Evolutionary conservation across 2,888 invertebrate genomes (phyloP).

Genomic region (Pelosia muscerda): DNA sequence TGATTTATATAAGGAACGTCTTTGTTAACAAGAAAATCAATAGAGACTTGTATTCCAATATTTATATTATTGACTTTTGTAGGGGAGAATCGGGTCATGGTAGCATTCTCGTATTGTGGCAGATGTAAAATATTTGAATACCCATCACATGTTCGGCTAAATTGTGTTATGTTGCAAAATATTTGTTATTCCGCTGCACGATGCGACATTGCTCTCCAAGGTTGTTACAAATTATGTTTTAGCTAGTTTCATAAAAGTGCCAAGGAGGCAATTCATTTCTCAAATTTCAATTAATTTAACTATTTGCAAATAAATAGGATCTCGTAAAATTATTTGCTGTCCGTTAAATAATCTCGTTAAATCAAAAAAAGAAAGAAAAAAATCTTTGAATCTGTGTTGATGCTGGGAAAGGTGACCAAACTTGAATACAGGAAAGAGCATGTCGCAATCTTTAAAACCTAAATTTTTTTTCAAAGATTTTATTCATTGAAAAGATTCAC

Average conservation of each 20-base stretch:
- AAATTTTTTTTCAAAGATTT: no score
- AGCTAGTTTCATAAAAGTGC: neutral
- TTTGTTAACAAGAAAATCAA: neutral
- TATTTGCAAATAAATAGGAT: neutral
- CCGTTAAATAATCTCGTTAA: no score
- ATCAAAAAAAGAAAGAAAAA: no score
- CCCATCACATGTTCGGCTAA: neutral
- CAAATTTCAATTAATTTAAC: neutral
- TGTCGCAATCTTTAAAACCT: neutral
- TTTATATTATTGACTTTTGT: neutral
- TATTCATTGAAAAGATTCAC: no score
- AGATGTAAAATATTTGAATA: neutral
- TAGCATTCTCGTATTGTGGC: neutral
- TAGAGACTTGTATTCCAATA: conserved; percentile 6
- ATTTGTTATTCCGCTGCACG: neutral
- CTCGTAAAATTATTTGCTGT: no score
- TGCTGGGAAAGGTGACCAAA: no score
- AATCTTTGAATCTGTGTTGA: no score
- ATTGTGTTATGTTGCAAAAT: neutral
- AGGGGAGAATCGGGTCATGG: conserved; percentile 1
- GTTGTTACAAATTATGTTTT: conserved; percentile 3
- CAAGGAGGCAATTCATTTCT: conserved; percentile 1
- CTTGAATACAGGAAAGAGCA: neutral
- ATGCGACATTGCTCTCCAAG: neutral
- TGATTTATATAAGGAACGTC: neutral